Evolutionary conservation across 2,113 vertebrate genomes (phyloP).

Genomic region (Ornithorhynchus anatinus): DNA sequence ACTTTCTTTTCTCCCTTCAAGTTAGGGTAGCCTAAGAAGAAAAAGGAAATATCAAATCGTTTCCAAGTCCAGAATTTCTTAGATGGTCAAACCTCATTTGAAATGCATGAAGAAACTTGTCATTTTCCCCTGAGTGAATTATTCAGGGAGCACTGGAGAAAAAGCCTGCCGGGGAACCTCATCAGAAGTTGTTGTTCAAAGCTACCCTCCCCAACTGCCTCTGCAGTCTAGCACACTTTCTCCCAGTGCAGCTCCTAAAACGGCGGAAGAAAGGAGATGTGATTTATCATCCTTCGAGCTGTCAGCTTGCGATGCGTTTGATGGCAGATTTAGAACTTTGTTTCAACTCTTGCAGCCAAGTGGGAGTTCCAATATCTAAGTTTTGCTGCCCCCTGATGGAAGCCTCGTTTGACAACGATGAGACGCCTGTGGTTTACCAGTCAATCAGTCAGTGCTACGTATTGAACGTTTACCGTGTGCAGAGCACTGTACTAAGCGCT

Average conservation of each 20-base stretch:
- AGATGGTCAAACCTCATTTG: too few relatives aligned
- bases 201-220: too few relatives aligned
- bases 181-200: neutral
- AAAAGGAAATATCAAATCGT: too few relatives aligned
- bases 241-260: neutral
- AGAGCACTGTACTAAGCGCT: too few relatives aligned
- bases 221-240: too few relatives aligned
- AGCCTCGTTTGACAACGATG: neutral
- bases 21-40: too few relatives aligned
- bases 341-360: neutral
- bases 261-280: neutral
- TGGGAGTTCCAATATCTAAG: neutral
- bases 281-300: neutral
- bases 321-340: neutral
- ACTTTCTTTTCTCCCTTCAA: too few relatives aligned
- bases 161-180: neutral
- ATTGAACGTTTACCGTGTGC: too few relatives aligned
- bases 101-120: too few relatives aligned
- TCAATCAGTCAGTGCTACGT: too few relatives aligned
- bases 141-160: neutral
- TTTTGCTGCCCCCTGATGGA: neutral
- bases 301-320: neutral
- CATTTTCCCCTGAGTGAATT: neutral
- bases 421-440: too few relatives aligned
- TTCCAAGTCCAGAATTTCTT: too few relatives aligned